These are phyloP conservation scores for Sipha flava DNA, from an alignment of 1,140 invertebrate species.

Conservation along the genomic window DNA sequence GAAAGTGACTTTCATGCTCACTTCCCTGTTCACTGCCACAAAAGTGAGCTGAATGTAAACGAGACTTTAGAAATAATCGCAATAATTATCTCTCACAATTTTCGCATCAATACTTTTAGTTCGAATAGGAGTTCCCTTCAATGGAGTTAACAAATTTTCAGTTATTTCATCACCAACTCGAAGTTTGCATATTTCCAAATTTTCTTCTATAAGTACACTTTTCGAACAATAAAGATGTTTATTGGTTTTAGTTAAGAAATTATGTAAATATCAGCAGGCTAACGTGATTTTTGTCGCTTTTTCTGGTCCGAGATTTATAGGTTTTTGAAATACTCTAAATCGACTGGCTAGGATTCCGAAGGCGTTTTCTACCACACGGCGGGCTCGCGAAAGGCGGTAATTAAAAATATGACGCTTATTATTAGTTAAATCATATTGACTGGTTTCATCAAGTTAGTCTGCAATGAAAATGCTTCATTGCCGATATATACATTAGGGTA, in stretches of 20 bases:
- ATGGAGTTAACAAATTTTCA: background rate
- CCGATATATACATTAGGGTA: slow-evolving; percentile 41
- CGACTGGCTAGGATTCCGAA: slow-evolving; percentile 45
- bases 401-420: slow-evolving; percentile 43
- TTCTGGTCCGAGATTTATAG: slow-evolving; percentile 40
- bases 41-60: too few relatives aligned
- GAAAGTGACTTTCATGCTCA: background rate
- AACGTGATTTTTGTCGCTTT: slow-evolving; percentile 40
- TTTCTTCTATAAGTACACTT: background rate
- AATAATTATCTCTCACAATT: slow-evolving; percentile 5
- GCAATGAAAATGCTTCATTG: slow-evolving; percentile 48
- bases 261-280: slow-evolving; percentile 38
- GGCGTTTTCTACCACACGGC: slow-evolving; percentile 45
- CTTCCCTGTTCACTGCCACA: too few relatives aligned
- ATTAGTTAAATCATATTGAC: slow-evolving; percentile 44
- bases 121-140: background rate
- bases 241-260: slow-evolving; percentile 35
- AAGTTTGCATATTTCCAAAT: background rate
- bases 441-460: slow-evolving; percentile 46
- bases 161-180: background rate
- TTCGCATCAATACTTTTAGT: background rate
- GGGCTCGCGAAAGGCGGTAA: slow-evolving; percentile 42
- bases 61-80: background rate
- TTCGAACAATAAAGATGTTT: background rate
- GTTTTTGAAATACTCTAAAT: slow-evolving; percentile 42